A percentile compares a stretch with the other conserved stretches of the same genome.
Evolutionary conservation across 2,888 invertebrate genomes (phyloP).

Genomic region (Deroplatys truncata): DNA sequence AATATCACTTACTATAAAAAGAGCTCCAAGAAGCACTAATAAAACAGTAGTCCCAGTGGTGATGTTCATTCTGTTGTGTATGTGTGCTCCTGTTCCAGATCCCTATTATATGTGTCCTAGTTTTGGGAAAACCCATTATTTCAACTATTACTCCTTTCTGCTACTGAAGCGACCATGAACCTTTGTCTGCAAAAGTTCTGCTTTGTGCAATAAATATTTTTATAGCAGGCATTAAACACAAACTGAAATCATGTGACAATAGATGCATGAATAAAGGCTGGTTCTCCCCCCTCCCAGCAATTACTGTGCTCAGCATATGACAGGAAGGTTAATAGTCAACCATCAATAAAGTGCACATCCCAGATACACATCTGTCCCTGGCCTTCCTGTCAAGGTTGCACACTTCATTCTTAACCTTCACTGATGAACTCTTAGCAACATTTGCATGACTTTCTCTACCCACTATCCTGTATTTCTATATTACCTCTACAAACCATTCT

Average conservation of each 20-base stretch:
- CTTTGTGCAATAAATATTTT: not conserved
- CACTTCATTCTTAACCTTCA: no score
- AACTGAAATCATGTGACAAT: no score
- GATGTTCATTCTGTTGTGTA: not conserved
- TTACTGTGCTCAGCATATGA: not conserved
- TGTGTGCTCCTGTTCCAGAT: not conserved
- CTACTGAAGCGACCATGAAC: not conserved
- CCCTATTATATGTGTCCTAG: not conserved
- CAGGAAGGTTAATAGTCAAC: not conserved
- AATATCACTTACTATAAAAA: not conserved
- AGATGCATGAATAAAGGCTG: not conserved
- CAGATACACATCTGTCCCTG: not conserved
- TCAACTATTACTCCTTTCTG: not conserved
- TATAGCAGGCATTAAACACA: not conserved
- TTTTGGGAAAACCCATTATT: not conserved
- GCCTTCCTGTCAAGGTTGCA: not conserved
- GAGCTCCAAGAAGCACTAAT: not conserved
- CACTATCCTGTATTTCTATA: no score
- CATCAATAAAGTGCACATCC: not conserved
- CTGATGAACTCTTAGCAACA: no score
- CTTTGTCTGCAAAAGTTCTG: not conserved
- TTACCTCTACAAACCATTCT: no score
- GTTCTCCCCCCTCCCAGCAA: not conserved
- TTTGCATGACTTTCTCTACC: no score
- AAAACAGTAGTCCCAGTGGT: not conserved